Evolutionary conservation across 37 sponge, comb jelly and placozoan genomes (phyloP), one percentile per base, ranked within the genome.

Genomic region (Oopsacas minuta): DNA sequence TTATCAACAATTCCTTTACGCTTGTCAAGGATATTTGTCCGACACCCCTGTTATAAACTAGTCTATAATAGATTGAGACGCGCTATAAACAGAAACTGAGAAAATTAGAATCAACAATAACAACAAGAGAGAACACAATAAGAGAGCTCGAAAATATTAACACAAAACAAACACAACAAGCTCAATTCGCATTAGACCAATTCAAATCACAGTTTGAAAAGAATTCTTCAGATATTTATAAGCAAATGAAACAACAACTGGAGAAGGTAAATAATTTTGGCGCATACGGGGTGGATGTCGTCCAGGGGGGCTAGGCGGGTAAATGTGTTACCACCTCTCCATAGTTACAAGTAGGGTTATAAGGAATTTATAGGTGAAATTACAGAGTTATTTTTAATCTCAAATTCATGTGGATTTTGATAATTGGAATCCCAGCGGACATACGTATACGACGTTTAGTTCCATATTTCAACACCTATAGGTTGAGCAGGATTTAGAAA

Each of bases 181-280:
- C 75, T 20, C 75, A 61, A n/a, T 34, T 20, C 7, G 20, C 75
- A 12, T 61, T 61, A n/a, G 75, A 61, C 22, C 75, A 61, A 61
- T 61, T 61, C 75, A 61, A 61, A 61, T 20, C 17, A 5, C 75
- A 61, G 22, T 61, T 61, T 12, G 75, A 61, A 34, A 61, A 61
- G 22, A 61, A 61, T 61, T 61, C 75, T 32, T 7, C 75, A 32
- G 75, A 61, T 7, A 12, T 61, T 61, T 61, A 61, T 34, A 61
- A 61, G 22, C 75, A 61, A 61, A 61, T 61, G 75, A 61, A 61
- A 61, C 20, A 10, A 61, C 75, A 61, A n/a, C 75, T 61, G 17
- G 75, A 61, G 22, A 61, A 61, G 75, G 75, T 61, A 61, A 61
- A 61, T 12, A 25, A 42, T 42, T 42, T 42, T 42, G 15, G 15